Base-by-base conservation (phyloP, 37 sponge, comb jelly and placozoan genomes). In the Petrosia ficiformis region DNA sequence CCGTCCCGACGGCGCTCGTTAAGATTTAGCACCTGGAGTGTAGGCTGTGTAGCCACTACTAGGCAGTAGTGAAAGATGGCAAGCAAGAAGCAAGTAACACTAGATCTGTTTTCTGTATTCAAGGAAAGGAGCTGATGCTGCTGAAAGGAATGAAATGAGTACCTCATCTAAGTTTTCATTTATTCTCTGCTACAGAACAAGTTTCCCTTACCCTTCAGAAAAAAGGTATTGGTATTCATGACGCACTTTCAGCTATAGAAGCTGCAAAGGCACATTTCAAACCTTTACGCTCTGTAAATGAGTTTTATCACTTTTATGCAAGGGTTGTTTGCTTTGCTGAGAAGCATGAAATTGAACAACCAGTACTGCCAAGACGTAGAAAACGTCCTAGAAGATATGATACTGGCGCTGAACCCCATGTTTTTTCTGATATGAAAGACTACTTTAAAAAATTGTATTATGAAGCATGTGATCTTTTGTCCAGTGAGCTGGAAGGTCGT, bases 401-500 rank as follows among this genome's bases (percentile, higher is more conserved):
- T 3, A 56, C 44, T 77, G 80, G 88, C 35, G 44, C 76, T 76
- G 37, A 33, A n/a, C 68, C 48, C 14, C 78, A 82, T 76, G 35
- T 39, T 29, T 81, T 38, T 40, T 26, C 71, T 8, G 41, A 58
- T 60, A 44, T 82, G 59, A 76, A 48, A 42, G 67, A 76, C 39
- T 81, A 65, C 52, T 81, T 38, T 61, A 70, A 56, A 22, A 71
- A 81, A 11, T 34, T 29, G 39, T 87, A 70, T 59, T 81, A 67
- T 81, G 88, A 87, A 57, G 82, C 80, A 59, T 80, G 80, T 80
- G 88, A 87, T 33, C 67, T 75, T 36, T 72, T 75, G 29, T 25
- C 25, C 40, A 58, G 70, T 42, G 82, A 59, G 25, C 42, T 89
- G 54, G 38, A 65, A 8, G 65, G 67, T 24, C 54, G 84, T n/a